Evolutionary conservation across 2,888 invertebrate species (phyloP), one percentile per base, ranked within the genome.

Genomic region (Phaedon cochleariae): DNA sequence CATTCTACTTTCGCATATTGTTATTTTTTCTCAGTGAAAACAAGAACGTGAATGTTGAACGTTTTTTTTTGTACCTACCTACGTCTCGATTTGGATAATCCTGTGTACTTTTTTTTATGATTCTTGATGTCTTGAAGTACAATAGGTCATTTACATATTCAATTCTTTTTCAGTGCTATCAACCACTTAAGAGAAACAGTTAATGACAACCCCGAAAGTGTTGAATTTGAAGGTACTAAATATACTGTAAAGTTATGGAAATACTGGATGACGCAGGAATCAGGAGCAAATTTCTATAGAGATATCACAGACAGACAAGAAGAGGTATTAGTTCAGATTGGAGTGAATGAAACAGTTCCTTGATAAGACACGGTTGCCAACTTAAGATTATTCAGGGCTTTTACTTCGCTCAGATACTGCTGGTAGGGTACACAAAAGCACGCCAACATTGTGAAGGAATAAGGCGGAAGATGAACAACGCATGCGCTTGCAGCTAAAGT

Each of bases 201-300:
- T 5, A 64, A 64, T 21, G 70, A 70, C 26, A 64, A 71, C 55
- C 81, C 81, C 0, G 71, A 82, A 69, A 73, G 77, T 62, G 69
- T 84, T 2, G 72, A 78, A 21, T 76, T 83, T 57, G 76, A 71
- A 7, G 86, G 85, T 0, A 81, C 88, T 72, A 84, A 86, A 77
- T 85, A 90, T 74, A 88, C 89, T 77, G 88, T 85, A 66, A 86
- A 86, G 67, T 81, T 94, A 73, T 95, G 94, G 93, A 86, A 90
- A 22, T 90, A 91, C 81, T 90, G 90, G 87, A 91, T 94, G 90
- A 86, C 87, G 0, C 86, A 87, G 74, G 94, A 94, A 81, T 83
- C 85, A 0, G 85, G 87, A 1, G 52, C 68, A 2, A 85, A 87
- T 78, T 93, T 93, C 78, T 86, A 87, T 34, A 76, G 77, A 0